Evolutionary conservation across 2,113 vertebrate species (phyloP).

Genomic region (Charadrius vociferus): DNA sequence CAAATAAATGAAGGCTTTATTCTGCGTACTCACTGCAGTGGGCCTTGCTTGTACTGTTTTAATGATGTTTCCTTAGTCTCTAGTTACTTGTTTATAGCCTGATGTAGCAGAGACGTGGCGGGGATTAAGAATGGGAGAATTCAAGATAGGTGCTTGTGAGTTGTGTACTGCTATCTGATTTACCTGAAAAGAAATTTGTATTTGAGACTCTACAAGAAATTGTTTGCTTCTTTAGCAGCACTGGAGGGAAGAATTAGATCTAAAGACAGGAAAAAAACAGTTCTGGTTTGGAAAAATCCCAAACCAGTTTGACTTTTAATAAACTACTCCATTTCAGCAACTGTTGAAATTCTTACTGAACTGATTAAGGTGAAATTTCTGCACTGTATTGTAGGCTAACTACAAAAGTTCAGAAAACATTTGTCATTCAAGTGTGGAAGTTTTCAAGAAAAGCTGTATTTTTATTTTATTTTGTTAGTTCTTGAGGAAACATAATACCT

Average conservation of each 20-base stretch:
- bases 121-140: neutral
- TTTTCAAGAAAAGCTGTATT: neutral
- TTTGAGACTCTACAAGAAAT: neutral
- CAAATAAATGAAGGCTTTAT: neutral
- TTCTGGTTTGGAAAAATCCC: neutral
- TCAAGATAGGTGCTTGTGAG: neutral
- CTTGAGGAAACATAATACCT: neutral
- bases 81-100: neutral
- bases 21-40: neutral
- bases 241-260: neutral
- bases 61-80: neutral
- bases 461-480: neutral
- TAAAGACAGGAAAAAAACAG: neutral
- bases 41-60: neutral
- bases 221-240: neutral
- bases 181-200: neutral
- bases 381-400: rapidly evolving
- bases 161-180: neutral
- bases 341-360: neutral
- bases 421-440: neutral
- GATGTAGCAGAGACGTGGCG: neutral
- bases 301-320: neutral
- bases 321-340: neutral
- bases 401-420: neutral
- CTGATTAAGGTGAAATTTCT: neutral